Conservation (phyloP, 2,797 vertebrate species). For the Xiphophorus birchmanni region DNA sequence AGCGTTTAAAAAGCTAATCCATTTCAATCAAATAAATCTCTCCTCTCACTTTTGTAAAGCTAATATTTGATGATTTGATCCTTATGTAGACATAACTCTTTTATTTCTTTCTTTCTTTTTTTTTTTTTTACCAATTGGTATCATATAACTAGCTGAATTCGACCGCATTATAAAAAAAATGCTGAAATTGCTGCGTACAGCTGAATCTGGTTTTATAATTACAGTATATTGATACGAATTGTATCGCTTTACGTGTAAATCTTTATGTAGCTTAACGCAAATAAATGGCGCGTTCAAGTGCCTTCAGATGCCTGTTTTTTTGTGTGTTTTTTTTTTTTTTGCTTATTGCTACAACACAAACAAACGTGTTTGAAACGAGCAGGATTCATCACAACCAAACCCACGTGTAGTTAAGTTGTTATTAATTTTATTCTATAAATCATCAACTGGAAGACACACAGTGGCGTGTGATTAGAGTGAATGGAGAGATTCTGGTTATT, state of each 20-base stretch:
- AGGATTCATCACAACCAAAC: slow-evolving; percentile 76
- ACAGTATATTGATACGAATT: background rate
- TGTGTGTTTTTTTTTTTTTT: too few species aligned
- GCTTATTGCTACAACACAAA: background rate
- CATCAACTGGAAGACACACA: slow-evolving; percentile 99
- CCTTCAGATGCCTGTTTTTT: background rate
- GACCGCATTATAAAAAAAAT: background rate
- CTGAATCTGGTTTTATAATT: background rate
- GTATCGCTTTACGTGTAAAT: background rate
- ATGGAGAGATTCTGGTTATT: slow-evolving; percentile 90
- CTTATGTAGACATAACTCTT: background rate
- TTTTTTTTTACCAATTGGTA: background rate
- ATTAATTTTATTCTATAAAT: slow-evolving; percentile 99
- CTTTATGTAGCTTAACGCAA: background rate
- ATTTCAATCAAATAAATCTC: background rate
- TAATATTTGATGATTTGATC: background rate
- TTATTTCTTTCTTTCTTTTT: background rate
- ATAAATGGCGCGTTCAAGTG: background rate
- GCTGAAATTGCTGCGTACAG: background rate
- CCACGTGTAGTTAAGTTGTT: slow-evolving; percentile 92
- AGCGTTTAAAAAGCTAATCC: background rate
- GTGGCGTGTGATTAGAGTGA: slow-evolving; percentile 89
- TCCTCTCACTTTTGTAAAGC: background rate
- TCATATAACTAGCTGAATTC: background rate
- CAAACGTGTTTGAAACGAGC: background rate